Conservation (phyloP, 2,888 invertebrate species). For the Andrena trimmerana region DNA sequence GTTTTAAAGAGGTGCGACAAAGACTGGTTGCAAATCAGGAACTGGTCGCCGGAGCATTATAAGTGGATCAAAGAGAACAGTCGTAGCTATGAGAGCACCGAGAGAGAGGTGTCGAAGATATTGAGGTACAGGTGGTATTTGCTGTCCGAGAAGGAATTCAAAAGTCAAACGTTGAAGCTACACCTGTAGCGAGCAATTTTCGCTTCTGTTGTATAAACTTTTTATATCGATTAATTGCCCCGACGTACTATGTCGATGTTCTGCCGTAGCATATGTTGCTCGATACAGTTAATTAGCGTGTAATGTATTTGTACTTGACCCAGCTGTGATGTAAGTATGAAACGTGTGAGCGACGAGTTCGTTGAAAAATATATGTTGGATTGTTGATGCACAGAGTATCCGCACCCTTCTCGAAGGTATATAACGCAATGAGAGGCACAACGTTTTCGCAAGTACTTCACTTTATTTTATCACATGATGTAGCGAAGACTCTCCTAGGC, state of each 20-base stretch:
- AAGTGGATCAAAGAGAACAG: conserved; percentile 88
- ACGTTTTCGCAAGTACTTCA: conserved; percentile 32
- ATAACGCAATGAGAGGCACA: conserved; percentile 31
- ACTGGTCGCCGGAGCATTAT: conserved; percentile 90
- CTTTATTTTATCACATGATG: conserved; percentile 44
- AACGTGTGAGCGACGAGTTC: not conserved
- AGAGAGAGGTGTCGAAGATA: conserved; percentile 89
- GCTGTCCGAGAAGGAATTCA: conserved; percentile 89
- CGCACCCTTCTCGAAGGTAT: not conserved
- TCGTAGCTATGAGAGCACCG: conserved; percentile 88
- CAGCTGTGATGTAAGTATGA: conserved; percentile 53
- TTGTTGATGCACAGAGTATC: conserved; percentile 35
- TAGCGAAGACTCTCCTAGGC: conserved; percentile 27
- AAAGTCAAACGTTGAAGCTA: conserved; percentile 85
- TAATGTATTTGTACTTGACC: conserved; percentile 22
- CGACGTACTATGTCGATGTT: not conserved
- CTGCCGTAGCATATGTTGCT: not conserved
- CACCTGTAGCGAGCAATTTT: conserved; percentile 68
- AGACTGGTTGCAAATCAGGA: conserved; percentile 89
- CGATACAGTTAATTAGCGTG: not conserved
- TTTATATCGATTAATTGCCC: conserved; percentile 22
- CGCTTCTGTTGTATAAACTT: conserved; percentile 15
- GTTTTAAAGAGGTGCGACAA: conserved; percentile 89
- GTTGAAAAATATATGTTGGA: conserved; percentile 26
- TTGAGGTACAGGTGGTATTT: conserved; percentile 90